A percentile compares a stretch with the other conserved stretches of the same genome.
Evolutionary conservation across 2,797 vertebrate species (phyloP).

Genomic region (Notolepis coatsorum): DNA sequence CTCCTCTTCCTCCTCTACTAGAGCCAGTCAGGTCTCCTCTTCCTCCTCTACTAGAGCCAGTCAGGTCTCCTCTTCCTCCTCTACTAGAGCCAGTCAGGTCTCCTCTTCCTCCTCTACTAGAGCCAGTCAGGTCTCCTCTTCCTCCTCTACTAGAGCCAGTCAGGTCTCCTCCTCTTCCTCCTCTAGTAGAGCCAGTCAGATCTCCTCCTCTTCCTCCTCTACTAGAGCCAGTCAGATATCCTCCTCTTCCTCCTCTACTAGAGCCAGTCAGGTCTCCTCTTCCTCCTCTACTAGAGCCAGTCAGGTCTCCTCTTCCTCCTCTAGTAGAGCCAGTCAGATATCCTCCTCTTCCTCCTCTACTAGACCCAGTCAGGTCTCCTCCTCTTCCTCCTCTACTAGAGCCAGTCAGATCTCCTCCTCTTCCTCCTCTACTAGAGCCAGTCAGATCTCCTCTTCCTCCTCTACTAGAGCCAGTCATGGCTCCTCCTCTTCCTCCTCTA

Average conservation of each 20-base stretch:
- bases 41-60: neutral
- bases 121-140: slow-evolving; percentile 18
- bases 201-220: no score
- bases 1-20: slow-evolving; percentile 22
- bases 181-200: slow-evolving; percentile 8
- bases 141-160: slow-evolving; percentile 29
- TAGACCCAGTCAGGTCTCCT: slow-evolving; percentile 11
- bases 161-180: slow-evolving; percentile 11
- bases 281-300: neutral
- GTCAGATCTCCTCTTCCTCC: slow-evolving; percentile 10
- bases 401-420: slow-evolving; percentile 20
- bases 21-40: slow-evolving; percentile 33
- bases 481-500: slow-evolving; percentile 25
- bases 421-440: slow-evolving; percentile 33
- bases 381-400: no score
- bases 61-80: slow-evolving; percentile 24
- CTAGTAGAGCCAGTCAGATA: slow-evolving; percentile 30
- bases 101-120: slow-evolving; percentile 7
- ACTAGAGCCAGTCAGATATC: slow-evolving; percentile 22
- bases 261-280: slow-evolving; percentile 33
- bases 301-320: slow-evolving; percentile 24
- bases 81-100: slow-evolving; percentile 30
- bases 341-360: slow-evolving; percentile 1
- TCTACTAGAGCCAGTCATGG: slow-evolving; percentile 16
- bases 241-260: slow-evolving; percentile 22